Percentiles rank a stretch among this genome's conserved stretches.
phyloP scores from a whole-genome alignment of 2,888 invertebrate species.

The Lasioglossum figueresi region DNA sequence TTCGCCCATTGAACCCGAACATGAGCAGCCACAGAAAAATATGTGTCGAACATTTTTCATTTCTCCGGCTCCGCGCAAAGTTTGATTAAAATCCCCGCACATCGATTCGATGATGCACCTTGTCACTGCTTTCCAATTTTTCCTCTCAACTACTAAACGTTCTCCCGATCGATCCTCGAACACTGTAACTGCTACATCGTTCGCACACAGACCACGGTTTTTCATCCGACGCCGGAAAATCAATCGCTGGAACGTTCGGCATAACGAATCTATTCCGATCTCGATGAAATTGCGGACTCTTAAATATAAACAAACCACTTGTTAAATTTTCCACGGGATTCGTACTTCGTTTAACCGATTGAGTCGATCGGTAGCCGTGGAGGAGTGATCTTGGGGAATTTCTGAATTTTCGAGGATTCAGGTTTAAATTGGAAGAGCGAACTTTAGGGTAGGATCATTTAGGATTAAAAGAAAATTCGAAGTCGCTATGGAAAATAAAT shows the following conservation, averaged over 20 bases:
- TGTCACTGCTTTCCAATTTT: conserved; percentile 1
- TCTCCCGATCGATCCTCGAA: neutral
- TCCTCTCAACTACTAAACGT: neutral
- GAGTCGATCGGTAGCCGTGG: too few species aligned
- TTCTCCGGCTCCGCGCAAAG: neutral
- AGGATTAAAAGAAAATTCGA: neutral
- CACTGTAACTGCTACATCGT: neutral
- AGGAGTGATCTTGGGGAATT: neutral
- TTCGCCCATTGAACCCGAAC: neutral
- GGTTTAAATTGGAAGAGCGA: neutral
- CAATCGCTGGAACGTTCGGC: neutral
- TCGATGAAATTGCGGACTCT: neutral
- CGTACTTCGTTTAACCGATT: too few species aligned
- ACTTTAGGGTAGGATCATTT: neutral
- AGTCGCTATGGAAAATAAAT: too few species aligned
- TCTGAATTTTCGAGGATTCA: neutral
- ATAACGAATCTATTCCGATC: neutral
- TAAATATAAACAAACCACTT: neutral
- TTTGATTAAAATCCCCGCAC: neutral
- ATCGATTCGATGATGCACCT: neutral
- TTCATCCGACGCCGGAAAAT: neutral
- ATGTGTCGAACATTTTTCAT: conserved; percentile 1
- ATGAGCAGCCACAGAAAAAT: neutral
- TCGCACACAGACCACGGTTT: neutral
- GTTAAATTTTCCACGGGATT: too few species aligned